Evolutionary conservation across 2,888 invertebrate species (phyloP), one percentile per base, ranked within the genome.

Genomic region (Agrilus cyanescens): DNA sequence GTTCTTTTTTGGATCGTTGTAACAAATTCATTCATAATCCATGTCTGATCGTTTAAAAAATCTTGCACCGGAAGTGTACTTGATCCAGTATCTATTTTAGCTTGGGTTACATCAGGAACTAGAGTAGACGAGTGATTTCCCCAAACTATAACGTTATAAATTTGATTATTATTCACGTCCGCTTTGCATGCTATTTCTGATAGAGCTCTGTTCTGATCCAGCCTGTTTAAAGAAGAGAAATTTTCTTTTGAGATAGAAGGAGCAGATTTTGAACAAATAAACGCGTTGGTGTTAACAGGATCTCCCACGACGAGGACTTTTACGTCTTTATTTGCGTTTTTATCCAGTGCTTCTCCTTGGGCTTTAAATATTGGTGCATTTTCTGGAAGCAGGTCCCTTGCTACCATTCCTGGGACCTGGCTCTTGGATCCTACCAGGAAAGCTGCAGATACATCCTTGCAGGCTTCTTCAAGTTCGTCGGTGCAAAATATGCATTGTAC

Each of bases 111-210:
- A 70, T 95, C 95, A 12, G 95, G 95, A 67, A 85, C 95, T 69
- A 95, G 95, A 10, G 95, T 96, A 7, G 89, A 86, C 0, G 94
- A 94, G 66, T 95, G 95, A 68, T 95, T 96, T 37, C 95, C 95
- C 95, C 95, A 96, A 61, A 96, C 95, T 47, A 90, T 82, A n/a
- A 90, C 83, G 62, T 91, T 91, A 58, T 25, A 10, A 25, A 95
- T 83, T 59, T 80, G 73, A 47, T 76, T 75, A 30, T 85, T 78
- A 51, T 72, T 71, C 1, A 76, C 70, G 13, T 73, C 73, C 20
- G 82, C 53, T 55, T 77, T 78, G 18, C 73, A 70, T 34, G 85
- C 84, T 49, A 85, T 65, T 67, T 90, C 88, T 46, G 87, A 82
- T 55, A 82, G 80, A 7, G 94, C 94, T 58, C 95, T 80, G 68